These are phyloP conservation scores for Cottus gobio DNA, from an alignment of 2,113 vertebrate species.

Conservation along the genomic window DNA sequence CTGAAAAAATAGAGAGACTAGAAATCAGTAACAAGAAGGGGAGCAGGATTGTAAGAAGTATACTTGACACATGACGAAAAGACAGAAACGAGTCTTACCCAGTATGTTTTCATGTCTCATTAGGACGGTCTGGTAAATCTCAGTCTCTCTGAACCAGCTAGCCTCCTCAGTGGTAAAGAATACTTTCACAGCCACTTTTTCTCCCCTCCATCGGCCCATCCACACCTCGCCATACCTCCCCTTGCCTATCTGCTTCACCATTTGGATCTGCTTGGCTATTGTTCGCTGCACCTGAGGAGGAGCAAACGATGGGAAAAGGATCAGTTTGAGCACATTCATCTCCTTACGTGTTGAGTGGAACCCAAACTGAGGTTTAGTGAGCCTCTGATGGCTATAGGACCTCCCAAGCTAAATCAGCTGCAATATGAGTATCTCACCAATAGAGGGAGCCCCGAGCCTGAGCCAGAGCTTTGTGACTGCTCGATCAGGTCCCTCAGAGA, in stretches of 20 bases:
- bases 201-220: conserved; percentile 97
- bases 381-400: not conserved
- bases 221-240: conserved; percentile 98
- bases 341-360: not conserved
- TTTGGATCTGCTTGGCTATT: conserved; percentile 98
- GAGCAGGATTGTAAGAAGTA: not conserved
- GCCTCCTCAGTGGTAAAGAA: conserved; percentile 98
- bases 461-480: conserved; percentile 97
- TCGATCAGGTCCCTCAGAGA: conserved; percentile 96
- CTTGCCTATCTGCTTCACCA: conserved; percentile 98
- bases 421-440: conserved; percentile 86
- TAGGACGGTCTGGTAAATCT: conserved; percentile 98
- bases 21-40: not conserved
- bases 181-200: conserved; percentile 97
- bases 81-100: conserved; percentile 82
- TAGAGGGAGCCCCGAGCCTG: conserved; percentile 98
- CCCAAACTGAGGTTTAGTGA: not conserved
- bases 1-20: not conserved
- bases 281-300: conserved; percentile 94
- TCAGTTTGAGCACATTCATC: not conserved
- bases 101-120: conserved; percentile 99
- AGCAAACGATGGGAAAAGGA: not conserved
- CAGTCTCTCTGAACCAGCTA: conserved; percentile 99
- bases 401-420: conserved; percentile 12
- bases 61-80: not conserved